Conservation (phyloP, 2,113 vertebrate species). For the Misgurnus anguillicaudatus region DNA sequence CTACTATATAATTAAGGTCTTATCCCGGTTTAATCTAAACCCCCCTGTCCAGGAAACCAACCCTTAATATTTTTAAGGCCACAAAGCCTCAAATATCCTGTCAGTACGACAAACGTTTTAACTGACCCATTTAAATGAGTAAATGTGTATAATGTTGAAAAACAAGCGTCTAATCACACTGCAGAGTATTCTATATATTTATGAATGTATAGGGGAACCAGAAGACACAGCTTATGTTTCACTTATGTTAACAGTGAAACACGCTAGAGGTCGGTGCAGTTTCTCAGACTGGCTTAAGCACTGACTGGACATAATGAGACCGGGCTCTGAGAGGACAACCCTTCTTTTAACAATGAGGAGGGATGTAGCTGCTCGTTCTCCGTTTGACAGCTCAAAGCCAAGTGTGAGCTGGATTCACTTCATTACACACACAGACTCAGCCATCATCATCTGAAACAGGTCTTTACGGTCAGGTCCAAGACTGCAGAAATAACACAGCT, state of each 20-base stretch:
- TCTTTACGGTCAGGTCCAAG: slow-evolving; percentile 1
- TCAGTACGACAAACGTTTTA: too few species aligned
- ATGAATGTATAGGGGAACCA: not conserved
- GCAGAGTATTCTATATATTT: too few species aligned
- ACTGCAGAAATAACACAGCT: slow-evolving; percentile 55
- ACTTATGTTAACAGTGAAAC: too few species aligned
- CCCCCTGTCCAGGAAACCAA: too few species aligned
- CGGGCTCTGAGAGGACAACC: slow-evolving; percentile 53
- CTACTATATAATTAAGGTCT: too few species aligned
- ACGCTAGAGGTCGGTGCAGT: not conserved
- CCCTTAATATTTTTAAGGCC: too few species aligned
- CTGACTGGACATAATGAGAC: slow-evolving; percentile 54
- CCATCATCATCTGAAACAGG: slow-evolving; percentile 19
- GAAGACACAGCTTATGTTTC: not conserved
- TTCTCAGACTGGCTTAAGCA: slow-evolving; percentile 28
- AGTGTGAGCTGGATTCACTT: slow-evolving; percentile 1
- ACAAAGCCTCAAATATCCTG: too few species aligned
- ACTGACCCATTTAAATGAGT: not conserved
- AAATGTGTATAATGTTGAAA: not conserved
- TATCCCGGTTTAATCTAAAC: too few species aligned
- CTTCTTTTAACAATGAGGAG: slow-evolving; percentile 54
- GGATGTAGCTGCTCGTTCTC: slow-evolving; percentile 38
- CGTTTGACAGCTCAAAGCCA: slow-evolving; percentile 38
- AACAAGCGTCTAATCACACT: not conserved
- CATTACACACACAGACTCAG: slow-evolving; percentile 26